Evolutionary conservation across 1,140 invertebrate genomes (phyloP), one percentile per base, ranked within the genome.

Genomic region (Nasonia giraulti): DNA sequence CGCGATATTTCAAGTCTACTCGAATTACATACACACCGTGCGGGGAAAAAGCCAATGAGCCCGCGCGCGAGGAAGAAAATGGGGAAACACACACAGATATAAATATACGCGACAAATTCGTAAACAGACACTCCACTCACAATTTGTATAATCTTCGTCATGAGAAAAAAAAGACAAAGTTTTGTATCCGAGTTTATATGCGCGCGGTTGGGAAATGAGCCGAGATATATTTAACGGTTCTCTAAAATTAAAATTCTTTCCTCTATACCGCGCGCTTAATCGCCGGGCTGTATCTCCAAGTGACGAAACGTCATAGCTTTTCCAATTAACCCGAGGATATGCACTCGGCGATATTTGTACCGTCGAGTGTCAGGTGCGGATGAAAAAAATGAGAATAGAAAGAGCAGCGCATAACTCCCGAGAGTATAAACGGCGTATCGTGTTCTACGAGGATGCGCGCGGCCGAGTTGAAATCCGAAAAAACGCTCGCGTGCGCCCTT

Each of bases 151-250:
- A 62, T 62, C 55, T 62, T 62, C 20, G 6, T n/a, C 55, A n/a
- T n/a, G 55, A 44, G 7, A 44, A 44, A 44, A 44, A 11, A 44
- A 44, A 44, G 10, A 44, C 40, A 10, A 44, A 8, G 40, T 44
- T 44, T 44, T 4, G 23, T 27, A 62, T 71, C 50, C n/a, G 66
- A 27, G 27, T 27, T 27, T 68, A 71, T 33, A 33, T 1, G 27
- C 69, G 69, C 74, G 71, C 23, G 81, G 44, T 82, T 82, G 74
- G 31, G 71, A 84, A 84, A 80, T 75, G 7, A 74, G 23, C 47
- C 31, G 27, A 62, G 37, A 55, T 55, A 80, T 74, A 27, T 84
- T 80, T 84, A 84, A 80, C 76, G 77, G 69, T 66, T 44, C 80
- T 68, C 78, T 31, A 75, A 84, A 44, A 55, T 80, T 80, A 33